phyloP scores from a whole-genome alignment of 2,797 vertebrate genomes.

The Cossypha polioptera region DNA sequence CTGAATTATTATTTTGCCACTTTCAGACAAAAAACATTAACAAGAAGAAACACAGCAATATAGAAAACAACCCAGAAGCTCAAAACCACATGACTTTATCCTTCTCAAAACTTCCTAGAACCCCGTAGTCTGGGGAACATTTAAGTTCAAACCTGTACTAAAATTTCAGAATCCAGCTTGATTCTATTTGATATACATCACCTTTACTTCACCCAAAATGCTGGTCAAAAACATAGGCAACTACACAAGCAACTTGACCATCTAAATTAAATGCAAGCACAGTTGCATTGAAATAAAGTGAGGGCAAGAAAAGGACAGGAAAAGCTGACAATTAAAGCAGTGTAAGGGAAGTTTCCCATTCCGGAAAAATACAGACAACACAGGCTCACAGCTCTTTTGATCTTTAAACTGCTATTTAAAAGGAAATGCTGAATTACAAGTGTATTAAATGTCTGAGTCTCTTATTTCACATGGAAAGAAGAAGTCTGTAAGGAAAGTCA shows the following conservation, averaged over 20 bases:
- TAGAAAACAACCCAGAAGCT: neutral
- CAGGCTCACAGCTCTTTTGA: neutral
- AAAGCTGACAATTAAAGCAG: neutral
- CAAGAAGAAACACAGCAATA: neutral
- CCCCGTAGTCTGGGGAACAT: rapidly evolving
- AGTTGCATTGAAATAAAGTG: neutral
- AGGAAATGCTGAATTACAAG: slow-evolving; percentile 40
- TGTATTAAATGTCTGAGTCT: slow-evolving; percentile 2
- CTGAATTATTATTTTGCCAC: neutral
- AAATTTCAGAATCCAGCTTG: neutral
- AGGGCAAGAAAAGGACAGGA: slow-evolving; percentile 30
- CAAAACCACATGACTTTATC: neutral
- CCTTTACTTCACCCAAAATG: neutral
- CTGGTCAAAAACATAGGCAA: neutral
- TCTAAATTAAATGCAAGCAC: neutral
- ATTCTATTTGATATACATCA: neutral
- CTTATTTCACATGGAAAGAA: slow-evolving; percentile 16
- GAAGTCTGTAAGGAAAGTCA: neutral
- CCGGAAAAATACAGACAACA: neutral
- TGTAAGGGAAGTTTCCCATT: neutral
- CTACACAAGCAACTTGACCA: neutral
- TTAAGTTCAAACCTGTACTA: neutral
- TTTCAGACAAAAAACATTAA: neutral
- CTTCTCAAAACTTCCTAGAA: neutral
- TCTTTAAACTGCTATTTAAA: slow-evolving; percentile 22